These are phyloP conservation scores for Tragelaphus eurycerus DNA, from an alignment of 2,797 vertebrate species.

Conservation along the genomic window DNA sequence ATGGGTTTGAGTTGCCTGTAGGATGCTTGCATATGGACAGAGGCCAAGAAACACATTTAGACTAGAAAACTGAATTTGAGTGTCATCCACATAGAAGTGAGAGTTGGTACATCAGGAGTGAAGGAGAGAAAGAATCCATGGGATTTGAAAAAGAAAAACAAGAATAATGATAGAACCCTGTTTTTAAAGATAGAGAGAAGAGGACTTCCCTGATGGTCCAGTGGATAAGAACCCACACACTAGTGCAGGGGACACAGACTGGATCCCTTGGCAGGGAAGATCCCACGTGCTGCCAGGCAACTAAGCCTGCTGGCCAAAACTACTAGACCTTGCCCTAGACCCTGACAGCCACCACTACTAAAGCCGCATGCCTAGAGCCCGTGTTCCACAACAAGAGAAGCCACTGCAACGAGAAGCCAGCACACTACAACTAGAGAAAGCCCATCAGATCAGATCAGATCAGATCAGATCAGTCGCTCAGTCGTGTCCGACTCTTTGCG, in stretches of 20 bases:
- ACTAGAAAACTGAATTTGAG: background rate
- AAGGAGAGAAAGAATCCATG: background rate
- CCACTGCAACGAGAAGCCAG: background rate
- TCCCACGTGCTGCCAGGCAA: background rate
- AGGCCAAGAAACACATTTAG: background rate
- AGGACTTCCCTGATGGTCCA: background rate
- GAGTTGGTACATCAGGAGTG: background rate
- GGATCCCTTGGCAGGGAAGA: background rate
- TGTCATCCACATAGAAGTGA: background rate
- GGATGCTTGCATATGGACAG: background rate
- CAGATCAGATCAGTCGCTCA: too few species aligned
- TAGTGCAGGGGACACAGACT: background rate
- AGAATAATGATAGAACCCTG: background rate
- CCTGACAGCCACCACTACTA: background rate
- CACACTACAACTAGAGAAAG: background rate
- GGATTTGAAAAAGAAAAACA: background rate
- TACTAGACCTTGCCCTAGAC: background rate
- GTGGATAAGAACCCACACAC: background rate
- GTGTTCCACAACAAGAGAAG: background rate
- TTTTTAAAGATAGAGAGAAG: slow-evolving; percentile 15
- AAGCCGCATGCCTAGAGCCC: background rate
- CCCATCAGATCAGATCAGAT: too few species aligned
- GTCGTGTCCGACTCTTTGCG: too few species aligned
- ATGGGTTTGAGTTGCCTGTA: background rate
- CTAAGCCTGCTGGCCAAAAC: accelerated